phyloP scores from a whole-genome alignment of 2,797 vertebrate species.

The Chelon auratus region DNA sequence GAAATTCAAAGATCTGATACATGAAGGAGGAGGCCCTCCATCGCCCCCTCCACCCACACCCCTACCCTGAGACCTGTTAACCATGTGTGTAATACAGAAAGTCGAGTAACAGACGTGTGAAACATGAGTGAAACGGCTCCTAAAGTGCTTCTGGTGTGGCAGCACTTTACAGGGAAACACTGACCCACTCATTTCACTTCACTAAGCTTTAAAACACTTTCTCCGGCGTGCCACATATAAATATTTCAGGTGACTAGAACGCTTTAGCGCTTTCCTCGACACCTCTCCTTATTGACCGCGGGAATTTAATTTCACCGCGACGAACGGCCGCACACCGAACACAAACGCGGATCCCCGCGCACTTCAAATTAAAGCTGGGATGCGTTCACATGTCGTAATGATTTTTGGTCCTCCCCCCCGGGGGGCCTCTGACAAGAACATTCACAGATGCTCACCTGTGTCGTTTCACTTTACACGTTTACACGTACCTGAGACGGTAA shows the following conservation, averaged over 20 bases:
- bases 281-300: slow-evolving; percentile 23
- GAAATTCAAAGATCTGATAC: slow-evolving; percentile 59
- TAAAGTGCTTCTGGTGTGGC: slow-evolving; percentile 25
- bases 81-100: slow-evolving; percentile 39
- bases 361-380: slow-evolving; percentile 1
- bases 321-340: background rate
- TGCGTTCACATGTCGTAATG: slow-evolving; percentile 4
- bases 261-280: slow-evolving; percentile 24
- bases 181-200: slow-evolving; percentile 46
- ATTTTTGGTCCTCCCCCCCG: slow-evolving; percentile 6
- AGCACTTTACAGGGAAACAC: slow-evolving; percentile 4
- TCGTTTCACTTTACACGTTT: slow-evolving; percentile 68
- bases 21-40: slow-evolving; percentile 26
- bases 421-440: background rate
- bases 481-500: slow-evolving; percentile 24
- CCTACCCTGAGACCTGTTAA: background rate
- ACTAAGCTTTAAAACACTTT: slow-evolving; percentile 30
- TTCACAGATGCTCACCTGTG: slow-evolving; percentile 41
- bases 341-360: background rate
- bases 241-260: slow-evolving; percentile 45
- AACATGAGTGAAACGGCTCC: slow-evolving; percentile 40
- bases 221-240: slow-evolving; percentile 21
- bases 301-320: slow-evolving; percentile 12
- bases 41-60: too few relatives aligned
- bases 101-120: slow-evolving; percentile 26